Percentiles rank a stretch among this genome's conserved stretches.
Evolutionary conservation across 2,797 vertebrate species (phyloP).

Genomic region (Anableps anableps): DNA sequence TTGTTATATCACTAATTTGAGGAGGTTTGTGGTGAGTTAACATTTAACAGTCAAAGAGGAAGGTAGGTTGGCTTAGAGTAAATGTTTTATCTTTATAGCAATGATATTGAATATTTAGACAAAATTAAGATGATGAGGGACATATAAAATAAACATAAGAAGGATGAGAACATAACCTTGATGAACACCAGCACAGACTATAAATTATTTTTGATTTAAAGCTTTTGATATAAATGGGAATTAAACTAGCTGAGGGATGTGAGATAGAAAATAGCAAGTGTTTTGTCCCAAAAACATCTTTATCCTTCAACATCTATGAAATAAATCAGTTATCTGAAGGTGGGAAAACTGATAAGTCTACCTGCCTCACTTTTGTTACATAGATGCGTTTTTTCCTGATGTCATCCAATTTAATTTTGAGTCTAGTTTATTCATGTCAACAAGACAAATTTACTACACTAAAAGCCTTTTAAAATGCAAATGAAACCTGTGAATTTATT

Average conservation of each 20-base stretch:
- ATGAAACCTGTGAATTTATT: neutral
- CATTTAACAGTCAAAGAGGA: neutral
- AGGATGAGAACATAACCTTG: neutral
- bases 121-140: neutral
- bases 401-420: too few species aligned
- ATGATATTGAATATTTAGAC: too few species aligned
- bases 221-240: neutral
- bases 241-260: neutral
- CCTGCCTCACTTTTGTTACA: too few species aligned
- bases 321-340: neutral
- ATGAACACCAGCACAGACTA: too few species aligned
- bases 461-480: neutral
- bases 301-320: neutral
- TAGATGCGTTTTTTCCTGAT: too few species aligned
- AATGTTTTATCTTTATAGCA: neutral
- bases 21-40: neutral
- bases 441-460: too few species aligned
- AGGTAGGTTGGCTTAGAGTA: neutral
- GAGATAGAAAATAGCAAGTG: neutral
- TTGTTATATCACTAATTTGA: neutral
- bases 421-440: too few species aligned
- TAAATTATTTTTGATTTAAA: neutral
- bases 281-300: neutral
- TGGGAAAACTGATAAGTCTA: neutral
- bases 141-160: neutral